A percentile compares a stretch with the other conserved stretches of the same genome.
These are phyloP conservation scores for Gyps fulvus DNA, from an alignment of 2,113 vertebrate species.

Conservation along the genomic window DNA sequence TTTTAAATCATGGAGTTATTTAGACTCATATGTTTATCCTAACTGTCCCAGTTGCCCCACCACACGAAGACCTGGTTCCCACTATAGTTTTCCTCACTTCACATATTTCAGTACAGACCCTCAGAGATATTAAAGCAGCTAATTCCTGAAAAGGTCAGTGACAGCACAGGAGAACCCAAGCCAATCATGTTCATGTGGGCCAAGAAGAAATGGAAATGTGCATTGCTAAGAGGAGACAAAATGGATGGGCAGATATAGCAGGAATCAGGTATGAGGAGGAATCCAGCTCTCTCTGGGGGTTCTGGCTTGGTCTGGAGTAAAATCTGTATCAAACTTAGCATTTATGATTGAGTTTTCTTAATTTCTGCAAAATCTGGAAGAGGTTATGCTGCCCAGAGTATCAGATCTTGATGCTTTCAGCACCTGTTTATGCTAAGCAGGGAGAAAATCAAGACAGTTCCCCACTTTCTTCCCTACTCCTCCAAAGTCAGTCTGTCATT, in stretches of 20 bases:
- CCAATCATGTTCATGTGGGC: not conserved
- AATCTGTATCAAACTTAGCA: not conserved
- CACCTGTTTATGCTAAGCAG: not conserved
- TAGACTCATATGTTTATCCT: not conserved
- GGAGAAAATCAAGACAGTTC: not conserved
- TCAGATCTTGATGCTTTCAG: not conserved
- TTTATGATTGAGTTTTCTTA: not conserved
- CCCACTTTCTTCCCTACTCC: not conserved
- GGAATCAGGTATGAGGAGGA: not conserved
- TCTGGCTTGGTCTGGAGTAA: not conserved
- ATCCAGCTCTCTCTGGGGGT: not conserved
- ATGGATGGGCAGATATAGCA: not conserved
- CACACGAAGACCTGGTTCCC: not conserved
- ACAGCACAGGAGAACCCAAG: not conserved
- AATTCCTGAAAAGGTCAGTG: not conserved
- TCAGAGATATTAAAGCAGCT: not conserved
- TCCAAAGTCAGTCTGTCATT: not conserved
- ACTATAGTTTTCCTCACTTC: not conserved
- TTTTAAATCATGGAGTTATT: not conserved
- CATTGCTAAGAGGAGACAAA: not conserved
- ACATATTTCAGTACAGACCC: not conserved
- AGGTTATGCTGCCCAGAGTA: not conserved
- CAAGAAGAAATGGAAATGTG: not conserved
- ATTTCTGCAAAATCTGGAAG: not conserved
- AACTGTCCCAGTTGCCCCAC: not conserved